Percentiles rank a stretch among this genome's conserved stretches.
Evolutionary conservation across 2,888 invertebrate species (phyloP).

Genomic region (Resseliella maxima): DNA sequence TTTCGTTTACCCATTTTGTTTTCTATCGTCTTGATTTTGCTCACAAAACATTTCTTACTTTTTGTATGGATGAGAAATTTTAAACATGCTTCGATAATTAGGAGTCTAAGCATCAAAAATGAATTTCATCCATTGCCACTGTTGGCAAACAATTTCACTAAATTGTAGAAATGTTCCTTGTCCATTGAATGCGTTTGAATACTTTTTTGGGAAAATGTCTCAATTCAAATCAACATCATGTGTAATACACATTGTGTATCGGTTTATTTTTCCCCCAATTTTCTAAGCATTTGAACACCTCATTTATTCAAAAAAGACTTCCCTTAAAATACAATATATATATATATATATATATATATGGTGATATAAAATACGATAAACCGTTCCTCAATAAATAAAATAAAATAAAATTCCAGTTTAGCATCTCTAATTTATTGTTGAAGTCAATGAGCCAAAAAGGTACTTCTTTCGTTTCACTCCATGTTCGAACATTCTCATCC

Average conservation of each 20-base stretch:
- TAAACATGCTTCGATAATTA: neutral
- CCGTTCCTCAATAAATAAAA: slow-evolving; percentile 34
- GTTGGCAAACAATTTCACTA: too few relatives aligned
- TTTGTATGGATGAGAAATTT: neutral
- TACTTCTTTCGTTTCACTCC: neutral
- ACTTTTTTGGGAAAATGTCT: neutral
- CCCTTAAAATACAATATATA: too few relatives aligned
- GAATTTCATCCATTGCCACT: too few relatives aligned
- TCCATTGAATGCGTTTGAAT: neutral
- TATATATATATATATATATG: too few relatives aligned
- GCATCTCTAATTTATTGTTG: slow-evolving; percentile 32
- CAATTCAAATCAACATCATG: neutral
- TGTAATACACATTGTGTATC: neutral
- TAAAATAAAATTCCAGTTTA: slow-evolving; percentile 32
- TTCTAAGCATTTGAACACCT: slow-evolving; percentile 35
- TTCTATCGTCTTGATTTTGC: too few relatives aligned
- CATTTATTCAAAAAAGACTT: neutral
- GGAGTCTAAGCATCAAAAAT: too few relatives aligned
- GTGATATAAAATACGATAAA: slow-evolving; percentile 43
- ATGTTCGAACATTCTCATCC: neutral
- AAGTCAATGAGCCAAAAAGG: slow-evolving; percentile 38
- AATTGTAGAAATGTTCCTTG: too few relatives aligned
- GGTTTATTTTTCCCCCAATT: too few relatives aligned
- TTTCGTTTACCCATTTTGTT: too few relatives aligned
- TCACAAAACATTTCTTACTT: too few relatives aligned